Conservation (phyloP, 2,797 vertebrate species). For the Scyliorhinus canicula region DNA sequence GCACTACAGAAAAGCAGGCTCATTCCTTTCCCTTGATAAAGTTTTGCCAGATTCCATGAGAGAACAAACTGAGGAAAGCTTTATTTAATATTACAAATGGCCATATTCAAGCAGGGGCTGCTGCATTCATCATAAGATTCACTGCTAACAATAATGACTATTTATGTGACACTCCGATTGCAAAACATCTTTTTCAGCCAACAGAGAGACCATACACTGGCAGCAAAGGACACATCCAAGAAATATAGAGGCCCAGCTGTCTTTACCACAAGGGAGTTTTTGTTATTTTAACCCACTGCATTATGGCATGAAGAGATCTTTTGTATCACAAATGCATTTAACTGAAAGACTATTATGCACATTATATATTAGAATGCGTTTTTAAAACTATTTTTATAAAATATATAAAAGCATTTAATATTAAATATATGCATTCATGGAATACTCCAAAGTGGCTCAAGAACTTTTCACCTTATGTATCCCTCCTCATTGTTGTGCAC, state of each 20-base stretch:
- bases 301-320: neutral
- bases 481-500: neutral
- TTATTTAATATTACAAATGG: constrained; percentile 13
- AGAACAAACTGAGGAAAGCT: constrained; percentile 23
- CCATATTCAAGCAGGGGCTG: neutral
- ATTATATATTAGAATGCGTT: neutral
- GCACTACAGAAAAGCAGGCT: neutral
- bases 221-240: neutral
- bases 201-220: neutral
- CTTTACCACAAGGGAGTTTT: neutral
- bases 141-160: constrained; percentile 24
- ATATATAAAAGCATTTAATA: neutral
- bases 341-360: neutral
- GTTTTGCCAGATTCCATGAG: neutral
- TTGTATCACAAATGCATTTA: neutral
- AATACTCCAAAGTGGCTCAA: neutral
- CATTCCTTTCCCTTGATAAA: neutral
- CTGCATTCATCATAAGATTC: neutral
- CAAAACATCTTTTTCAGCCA: constrained; percentile 2
- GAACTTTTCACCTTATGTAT: neutral
- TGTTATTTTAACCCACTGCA: constrained; percentile 28
- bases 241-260: neutral
- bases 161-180: neutral
- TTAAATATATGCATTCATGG: neutral
- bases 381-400: too few relatives aligned